Evolutionary conservation across 2,113 vertebrate species (phyloP).

Genomic region (Anseranas semipalmata): DNA sequence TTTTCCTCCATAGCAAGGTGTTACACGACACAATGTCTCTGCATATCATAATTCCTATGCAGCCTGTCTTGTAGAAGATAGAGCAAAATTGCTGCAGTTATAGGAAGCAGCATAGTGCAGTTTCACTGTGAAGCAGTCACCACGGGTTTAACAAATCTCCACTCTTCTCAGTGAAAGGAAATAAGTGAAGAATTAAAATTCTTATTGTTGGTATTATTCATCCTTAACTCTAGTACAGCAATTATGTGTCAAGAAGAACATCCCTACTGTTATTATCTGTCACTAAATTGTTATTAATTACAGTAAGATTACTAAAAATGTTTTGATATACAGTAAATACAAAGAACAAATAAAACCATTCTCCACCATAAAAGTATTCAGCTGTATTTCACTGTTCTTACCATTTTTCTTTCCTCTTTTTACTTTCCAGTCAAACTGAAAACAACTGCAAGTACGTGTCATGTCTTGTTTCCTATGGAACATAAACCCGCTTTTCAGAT

Average conservation of each 20-base stretch:
- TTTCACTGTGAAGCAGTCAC: background rate
- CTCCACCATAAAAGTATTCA: background rate
- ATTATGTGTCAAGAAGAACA: background rate
- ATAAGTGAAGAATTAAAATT: background rate
- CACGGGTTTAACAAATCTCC: background rate
- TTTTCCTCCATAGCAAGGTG: background rate
- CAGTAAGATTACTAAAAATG: background rate
- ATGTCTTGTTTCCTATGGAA: background rate
- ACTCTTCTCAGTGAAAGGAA: background rate
- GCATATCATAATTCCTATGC: background rate
- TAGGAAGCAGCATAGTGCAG: background rate
- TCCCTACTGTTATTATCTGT: background rate
- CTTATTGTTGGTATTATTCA: background rate
- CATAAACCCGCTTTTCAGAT: background rate
- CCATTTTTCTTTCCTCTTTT: background rate
- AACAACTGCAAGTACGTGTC: slow-evolving; percentile 62
- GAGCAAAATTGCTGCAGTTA: background rate
- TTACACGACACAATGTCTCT: background rate
- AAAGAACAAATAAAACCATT: background rate
- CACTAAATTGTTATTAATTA: background rate
- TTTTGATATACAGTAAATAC: background rate
- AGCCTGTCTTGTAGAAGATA: background rate
- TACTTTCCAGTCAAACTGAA: slow-evolving; percentile 63
- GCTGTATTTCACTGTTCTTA: background rate
- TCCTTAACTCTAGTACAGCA: background rate